These are phyloP conservation scores for Cirrhinus molitorella DNA, from an alignment of 2,797 vertebrate genomes.

Conservation along the genomic window DNA sequence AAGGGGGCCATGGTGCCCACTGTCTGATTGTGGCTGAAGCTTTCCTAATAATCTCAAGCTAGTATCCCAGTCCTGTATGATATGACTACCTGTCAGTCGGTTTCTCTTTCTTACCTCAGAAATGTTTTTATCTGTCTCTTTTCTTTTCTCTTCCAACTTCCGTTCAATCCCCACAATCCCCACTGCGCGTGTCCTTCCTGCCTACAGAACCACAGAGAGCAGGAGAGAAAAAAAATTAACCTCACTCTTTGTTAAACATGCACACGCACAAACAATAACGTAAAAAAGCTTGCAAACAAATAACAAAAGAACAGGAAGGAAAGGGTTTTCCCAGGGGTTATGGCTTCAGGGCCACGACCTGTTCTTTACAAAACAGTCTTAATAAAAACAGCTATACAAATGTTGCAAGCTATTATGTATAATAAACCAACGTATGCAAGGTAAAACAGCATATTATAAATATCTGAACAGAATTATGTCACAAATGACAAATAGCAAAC, in stretches of 20 bases:
- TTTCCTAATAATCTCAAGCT: background rate
- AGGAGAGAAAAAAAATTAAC: conserved; percentile 50
- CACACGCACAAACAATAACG: conserved; percentile 5
- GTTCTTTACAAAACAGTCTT: conserved; percentile 8
- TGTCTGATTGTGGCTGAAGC: background rate
- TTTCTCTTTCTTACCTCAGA: conserved; percentile 85
- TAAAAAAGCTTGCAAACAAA: conserved; percentile 38
- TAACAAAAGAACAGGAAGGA: conserved; percentile 54
- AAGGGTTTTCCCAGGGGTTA: conserved; percentile 48
- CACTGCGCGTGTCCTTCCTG: conserved; percentile 94
- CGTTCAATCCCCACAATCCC: conserved; percentile 98
- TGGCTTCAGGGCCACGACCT: background rate
- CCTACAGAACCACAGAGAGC: conserved; percentile 71
- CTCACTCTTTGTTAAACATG: conserved; percentile 43
- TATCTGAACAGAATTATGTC: background rate
- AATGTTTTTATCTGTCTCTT: conserved; percentile 99
- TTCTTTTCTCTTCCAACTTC: conserved; percentile 97
- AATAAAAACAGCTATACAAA: background rate
- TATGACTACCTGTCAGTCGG: background rate
- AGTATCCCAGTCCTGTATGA: background rate
- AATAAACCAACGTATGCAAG: background rate
- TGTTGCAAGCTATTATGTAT: background rate
- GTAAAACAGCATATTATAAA: background rate
- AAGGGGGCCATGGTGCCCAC: background rate
- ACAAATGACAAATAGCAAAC: background rate